Base-by-base conservation (phyloP, 2,113 vertebrate genomes). In the Nycticebus coucang region DNA sequence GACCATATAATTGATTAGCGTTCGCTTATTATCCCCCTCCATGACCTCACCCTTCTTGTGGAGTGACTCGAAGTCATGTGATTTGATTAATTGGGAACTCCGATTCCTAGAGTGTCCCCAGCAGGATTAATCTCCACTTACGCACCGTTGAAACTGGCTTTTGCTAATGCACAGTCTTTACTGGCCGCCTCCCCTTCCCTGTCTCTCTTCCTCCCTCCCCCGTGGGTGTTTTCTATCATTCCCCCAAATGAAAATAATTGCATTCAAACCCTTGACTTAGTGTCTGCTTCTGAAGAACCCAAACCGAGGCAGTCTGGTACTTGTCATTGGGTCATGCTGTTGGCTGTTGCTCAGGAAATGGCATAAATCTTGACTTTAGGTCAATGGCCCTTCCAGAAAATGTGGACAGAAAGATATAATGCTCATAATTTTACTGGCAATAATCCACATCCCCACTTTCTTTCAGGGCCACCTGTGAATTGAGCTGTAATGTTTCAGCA, bases 231-330 rank as follows among this genome's bases (percentile, higher is more conserved):
- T 94, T 62, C 92, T 93, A 86, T 87, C 71, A 77, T 66, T 50
- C 45, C 26, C 35, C 66, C 66, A 69, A 71, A 93, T 95, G 84
- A 94, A 94, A 93, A 91, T 45, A 41, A 37, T 93, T 94, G 71
- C 69, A 93, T 35, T 90, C 62, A 75, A 87, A 88, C 50, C 86
- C 69, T 45, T 50, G 50, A 87, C 45, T 89, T 83, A 21, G 57
- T 50, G 80, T 96, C 59, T 87, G 71, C 66, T 89, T 74, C 89
- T 45, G 66, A n/a, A 28, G 26, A 92, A 45, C 30, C 55, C 92
- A 87, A 79, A 62, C 33, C 19, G 19, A 84, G 35, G 59, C 12
- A 64, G 66, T 77, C 87, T 77, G 82, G 41, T 66, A 57, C 87
- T 59, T 69, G 69, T 93, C 77, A 41, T 62, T 8, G 21, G 82